Base-by-base conservation (phyloP, 2,888 invertebrate genomes). In the Nomada ruficornis region DNA sequence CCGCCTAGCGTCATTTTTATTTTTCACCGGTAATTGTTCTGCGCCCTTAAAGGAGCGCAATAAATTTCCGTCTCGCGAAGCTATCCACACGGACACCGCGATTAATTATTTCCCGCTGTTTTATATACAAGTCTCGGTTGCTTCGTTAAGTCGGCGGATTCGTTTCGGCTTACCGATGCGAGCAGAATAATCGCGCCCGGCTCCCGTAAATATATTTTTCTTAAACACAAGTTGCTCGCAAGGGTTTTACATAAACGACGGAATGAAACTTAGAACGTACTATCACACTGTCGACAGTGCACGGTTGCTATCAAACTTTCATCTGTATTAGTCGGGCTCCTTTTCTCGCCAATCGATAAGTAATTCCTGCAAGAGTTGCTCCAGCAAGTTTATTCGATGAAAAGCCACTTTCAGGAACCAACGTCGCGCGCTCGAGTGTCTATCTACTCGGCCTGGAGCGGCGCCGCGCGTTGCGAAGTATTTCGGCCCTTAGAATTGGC, bases 321-420 rank as follows among this genome's bases (percentile, higher is more conserved):
- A 52, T n/a, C 65, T 54, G 20, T 54, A 67, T 55, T 54, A 47
- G 47, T 36, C 9, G n/a, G 47, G 15, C n/a, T 13, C 1, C 26
- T n/a, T 44, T 78, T 62, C 59, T 67, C 47, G 54, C 76, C 36
- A 76, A 67, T 62, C 62, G 62, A 60, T 47, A 60, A 71, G 80
- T 60, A 80, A 72, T 80, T 64, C 47, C 67, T 60, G 20, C 47
- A 67, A 62, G 67, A 78, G 80, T 68, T 23, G 29, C 36, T 55
- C 68, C 29, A 72, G 80, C 78, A 84, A 87, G 78, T 89, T 89
- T 85, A 74, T 75, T 63, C 75, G 74, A 80, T 83, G 74, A 67
- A 81, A 89, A 86, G 84, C 71, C 82, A 74, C 83, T 67, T 75
- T 77, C 80, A 83, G 83, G 36, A 69, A 81, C 36, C 36, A 36